Percentiles rank a stretch among this genome's conserved stretches.
phyloP scores from a whole-genome alignment of 2,888 invertebrate species.

The Pyrrhosoma nymphula region DNA sequence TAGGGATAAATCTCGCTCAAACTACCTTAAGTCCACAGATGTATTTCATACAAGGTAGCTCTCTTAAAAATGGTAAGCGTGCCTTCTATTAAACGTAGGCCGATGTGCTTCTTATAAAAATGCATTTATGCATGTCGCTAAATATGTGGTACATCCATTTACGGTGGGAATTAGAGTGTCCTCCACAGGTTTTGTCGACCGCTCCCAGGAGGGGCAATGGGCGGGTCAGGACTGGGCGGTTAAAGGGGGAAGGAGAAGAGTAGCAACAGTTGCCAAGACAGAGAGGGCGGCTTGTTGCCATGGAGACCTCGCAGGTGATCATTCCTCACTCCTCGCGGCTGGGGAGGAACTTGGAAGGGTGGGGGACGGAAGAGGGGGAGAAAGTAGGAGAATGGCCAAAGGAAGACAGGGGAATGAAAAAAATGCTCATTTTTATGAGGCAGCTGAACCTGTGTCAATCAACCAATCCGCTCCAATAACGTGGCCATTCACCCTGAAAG shows the following conservation, averaged over 20 bases:
- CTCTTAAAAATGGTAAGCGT: background rate
- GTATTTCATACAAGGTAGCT: no score
- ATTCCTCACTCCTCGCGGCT: background rate
- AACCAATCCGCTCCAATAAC: background rate
- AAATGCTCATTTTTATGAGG: background rate
- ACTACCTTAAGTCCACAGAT: no score
- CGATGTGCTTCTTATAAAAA: background rate
- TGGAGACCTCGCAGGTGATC: background rate
- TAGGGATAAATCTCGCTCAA: no score
- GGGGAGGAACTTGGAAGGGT: background rate
- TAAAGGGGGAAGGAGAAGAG: background rate
- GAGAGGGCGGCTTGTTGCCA: background rate
- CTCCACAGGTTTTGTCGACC: background rate
- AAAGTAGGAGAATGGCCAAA: no score
- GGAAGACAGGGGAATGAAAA: background rate
- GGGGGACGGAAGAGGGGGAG: background rate
- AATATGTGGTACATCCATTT: background rate
- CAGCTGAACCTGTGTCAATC: background rate
- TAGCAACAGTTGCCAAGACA: slow-evolving; percentile 17
- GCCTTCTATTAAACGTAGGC: background rate
- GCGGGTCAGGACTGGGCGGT: background rate
- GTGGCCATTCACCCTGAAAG: background rate
- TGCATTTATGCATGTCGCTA: background rate
- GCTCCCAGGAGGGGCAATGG: background rate
- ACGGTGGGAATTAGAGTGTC: background rate